Base-by-base conservation (phyloP, 2,797 vertebrate genomes). In the Rallus crepitans region DNA sequence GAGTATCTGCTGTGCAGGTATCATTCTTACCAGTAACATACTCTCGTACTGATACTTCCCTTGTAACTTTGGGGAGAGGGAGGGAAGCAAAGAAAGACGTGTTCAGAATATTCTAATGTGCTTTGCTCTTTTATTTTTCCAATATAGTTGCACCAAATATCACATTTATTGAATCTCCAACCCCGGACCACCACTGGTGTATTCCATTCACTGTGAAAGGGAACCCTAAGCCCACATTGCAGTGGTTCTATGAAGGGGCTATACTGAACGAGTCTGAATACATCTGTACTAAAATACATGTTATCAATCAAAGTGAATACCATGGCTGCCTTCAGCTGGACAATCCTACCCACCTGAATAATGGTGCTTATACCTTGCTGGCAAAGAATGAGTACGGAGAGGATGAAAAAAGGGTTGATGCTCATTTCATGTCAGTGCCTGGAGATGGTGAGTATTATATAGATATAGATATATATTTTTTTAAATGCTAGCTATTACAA, bases 281-380 rank as follows among this genome's bases (percentile, higher is more conserved):
- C 97, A 99, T 99, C 98, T 98, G 96, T 94, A 99, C 99, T 87
- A 98, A 97, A 97, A 99, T 99, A 97, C 99, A 99, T 8, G 99
- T 97, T 85, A 98, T 97, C 96, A 99, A 99, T 53, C 99, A 99
- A 88, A 98, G 99, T 84, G 99, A 99, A 97, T 99, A 99, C 95
- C 99, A 99, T 2, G 99, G 99, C 97, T 99, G 99, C 97, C 98
- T 99, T 96, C 99, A 99, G 97, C 96, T 99, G 94, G 99, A 99
- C 97, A 99, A 97, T 56, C 99, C 99, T 78, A 99, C 99, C 15
- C 99, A 99, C 89, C 95, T 99, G 97, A 99, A 99, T 97, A 99
- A 99, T 18, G 99, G 99, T 33, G 98, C 97, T 88, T 99, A 99
- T 97, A 99, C 98, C 1, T 98, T 99, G 61, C 77, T 98, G 75